These are phyloP conservation scores for Drosophila nasuta DNA, from an alignment of 1,140 invertebrate genomes.

Conservation along the genomic window DNA sequence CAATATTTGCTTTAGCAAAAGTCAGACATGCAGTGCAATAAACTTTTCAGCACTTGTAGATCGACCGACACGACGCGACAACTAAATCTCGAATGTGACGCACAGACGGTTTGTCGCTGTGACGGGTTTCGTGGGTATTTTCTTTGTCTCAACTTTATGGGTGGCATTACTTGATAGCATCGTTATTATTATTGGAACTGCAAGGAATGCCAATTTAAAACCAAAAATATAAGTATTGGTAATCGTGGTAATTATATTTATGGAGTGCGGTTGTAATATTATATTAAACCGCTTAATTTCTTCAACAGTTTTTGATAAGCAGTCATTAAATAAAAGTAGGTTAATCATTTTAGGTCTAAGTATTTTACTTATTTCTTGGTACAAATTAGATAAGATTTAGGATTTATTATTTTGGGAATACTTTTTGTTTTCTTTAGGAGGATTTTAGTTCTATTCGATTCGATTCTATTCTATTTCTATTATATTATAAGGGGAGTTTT, in stretches of 20 bases:
- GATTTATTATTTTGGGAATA: too few relatives aligned
- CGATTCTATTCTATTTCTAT: too few relatives aligned
- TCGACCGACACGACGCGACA: constrained; percentile 29
- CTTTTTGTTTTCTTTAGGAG: too few relatives aligned
- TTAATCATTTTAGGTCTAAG: too few relatives aligned
- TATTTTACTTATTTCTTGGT: too few relatives aligned
- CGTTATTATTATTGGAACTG: constrained; percentile 19
- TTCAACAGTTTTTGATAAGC: too few relatives aligned
- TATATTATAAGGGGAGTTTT: too few relatives aligned
- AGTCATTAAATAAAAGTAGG: too few relatives aligned
- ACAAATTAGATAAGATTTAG: too few relatives aligned
- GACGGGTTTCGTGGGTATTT: constrained; percentile 28
- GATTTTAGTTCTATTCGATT: too few relatives aligned
- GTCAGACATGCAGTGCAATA: constrained; percentile 71
- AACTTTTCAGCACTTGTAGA: constrained; percentile 76
- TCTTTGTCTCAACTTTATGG: constrained; percentile 43
- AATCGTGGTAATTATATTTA: neutral
- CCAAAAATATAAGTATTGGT: neutral
- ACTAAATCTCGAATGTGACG: constrained; percentile 35
- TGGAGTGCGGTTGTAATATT: neutral
- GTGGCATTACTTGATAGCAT: constrained; percentile 56
- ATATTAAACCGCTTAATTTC: neutral
- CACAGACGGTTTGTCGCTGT: neutral
- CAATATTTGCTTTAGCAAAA: constrained; percentile 79
- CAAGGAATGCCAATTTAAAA: neutral